These are phyloP conservation scores for Cynoglossus semilaevis DNA, from an alignment of 2,113 vertebrate genomes.

Conservation along the genomic window DNA sequence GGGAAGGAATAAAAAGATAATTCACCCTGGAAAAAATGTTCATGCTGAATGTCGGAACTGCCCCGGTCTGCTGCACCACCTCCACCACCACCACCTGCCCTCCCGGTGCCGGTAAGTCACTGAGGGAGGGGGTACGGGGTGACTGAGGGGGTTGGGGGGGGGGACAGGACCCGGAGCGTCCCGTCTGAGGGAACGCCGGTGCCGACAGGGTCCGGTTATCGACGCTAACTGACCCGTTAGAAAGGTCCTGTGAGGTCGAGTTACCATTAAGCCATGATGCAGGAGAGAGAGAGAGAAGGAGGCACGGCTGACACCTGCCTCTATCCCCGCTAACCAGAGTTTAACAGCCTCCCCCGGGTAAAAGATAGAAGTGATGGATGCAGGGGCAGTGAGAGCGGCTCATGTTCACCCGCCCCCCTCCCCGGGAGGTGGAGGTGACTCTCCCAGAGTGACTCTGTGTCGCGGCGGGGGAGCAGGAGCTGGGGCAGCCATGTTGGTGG, in stretches of 20 bases:
- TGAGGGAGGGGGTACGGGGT: background rate
- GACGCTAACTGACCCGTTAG: conserved; percentile 58
- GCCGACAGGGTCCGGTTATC: conserved; percentile 8
- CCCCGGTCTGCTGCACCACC: conserved; percentile 66
- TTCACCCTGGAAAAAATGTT: conserved; percentile 11
- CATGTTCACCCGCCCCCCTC: background rate
- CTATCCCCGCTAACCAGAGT: conserved; percentile 33
- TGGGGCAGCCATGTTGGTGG: conserved; percentile 62
- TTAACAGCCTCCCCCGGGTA: background rate
- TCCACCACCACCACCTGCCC: conserved; percentile 50
- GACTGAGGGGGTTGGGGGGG: background rate
- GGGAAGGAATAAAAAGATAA: background rate
- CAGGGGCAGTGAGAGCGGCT: background rate
- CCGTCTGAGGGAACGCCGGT: conserved; percentile 8
- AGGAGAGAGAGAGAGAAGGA: conserved; percentile 1
- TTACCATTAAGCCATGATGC: conserved; percentile 69
- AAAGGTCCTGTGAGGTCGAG: conserved; percentile 70
- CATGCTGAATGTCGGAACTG: conserved; percentile 59
- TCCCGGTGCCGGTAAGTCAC: conserved; percentile 65
- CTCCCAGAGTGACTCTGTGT: conserved; percentile 43
- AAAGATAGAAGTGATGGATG: no score
- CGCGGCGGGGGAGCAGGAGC: conserved; percentile 20
- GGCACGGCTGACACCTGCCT: conserved; percentile 62
- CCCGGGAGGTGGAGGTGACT: conserved; percentile 31
- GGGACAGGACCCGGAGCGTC: background rate